Conservation (phyloP, 2,113 vertebrate species). For the Meles meles region DNA sequence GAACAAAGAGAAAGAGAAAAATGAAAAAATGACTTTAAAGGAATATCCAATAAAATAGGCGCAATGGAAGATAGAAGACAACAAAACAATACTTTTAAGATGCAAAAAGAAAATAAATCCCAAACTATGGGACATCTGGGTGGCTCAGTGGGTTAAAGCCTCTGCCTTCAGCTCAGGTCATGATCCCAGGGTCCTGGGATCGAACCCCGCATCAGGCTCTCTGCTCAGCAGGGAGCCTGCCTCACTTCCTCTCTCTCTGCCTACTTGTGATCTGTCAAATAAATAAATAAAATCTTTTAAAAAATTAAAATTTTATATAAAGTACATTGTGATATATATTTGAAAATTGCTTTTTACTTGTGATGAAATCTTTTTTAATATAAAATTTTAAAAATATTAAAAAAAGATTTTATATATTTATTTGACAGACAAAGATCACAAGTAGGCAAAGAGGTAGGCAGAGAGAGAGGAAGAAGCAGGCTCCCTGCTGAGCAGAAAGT, state of each 20-base stretch:
- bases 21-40: not conserved
- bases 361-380: not conserved
- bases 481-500: too few species aligned
- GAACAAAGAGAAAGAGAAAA: not conserved
- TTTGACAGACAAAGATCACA: too few species aligned
- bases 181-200: too few species aligned
- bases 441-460: too few species aligned
- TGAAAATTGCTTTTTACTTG: not conserved
- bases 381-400: not conserved
- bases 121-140: not conserved
- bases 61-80: not conserved
- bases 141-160: too few species aligned
- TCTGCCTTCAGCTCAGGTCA: too few species aligned
- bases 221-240: too few species aligned
- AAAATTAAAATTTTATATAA: constrained; percentile 1
- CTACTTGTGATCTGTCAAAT: too few species aligned
- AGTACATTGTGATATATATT: not conserved
- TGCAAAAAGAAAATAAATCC: not conserved
- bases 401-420: too few species aligned
- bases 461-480: too few species aligned
- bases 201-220: too few species aligned
- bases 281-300: not conserved
- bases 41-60: not conserved
- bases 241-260: too few species aligned
- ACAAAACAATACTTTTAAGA: not conserved